Conservation (phyloP, 1,140 invertebrate genomes). For the Drosophila takahashii region DNA sequence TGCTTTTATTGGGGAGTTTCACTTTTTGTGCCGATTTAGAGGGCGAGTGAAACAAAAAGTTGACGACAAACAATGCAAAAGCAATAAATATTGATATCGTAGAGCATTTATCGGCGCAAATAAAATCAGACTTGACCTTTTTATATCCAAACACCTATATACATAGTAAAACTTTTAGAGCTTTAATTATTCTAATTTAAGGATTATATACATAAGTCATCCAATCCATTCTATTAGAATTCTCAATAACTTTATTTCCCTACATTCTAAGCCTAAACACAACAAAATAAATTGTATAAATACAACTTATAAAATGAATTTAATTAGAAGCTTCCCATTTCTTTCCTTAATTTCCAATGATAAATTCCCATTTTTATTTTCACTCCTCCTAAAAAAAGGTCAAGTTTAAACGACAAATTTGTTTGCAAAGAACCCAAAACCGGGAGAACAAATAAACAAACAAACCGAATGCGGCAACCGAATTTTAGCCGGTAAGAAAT, state of each 20-base stretch:
- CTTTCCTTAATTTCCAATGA: background rate
- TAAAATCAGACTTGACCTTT: too few species aligned
- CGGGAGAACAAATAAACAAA: constrained; percentile 32
- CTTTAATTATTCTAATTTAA: too few species aligned
- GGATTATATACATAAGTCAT: too few species aligned
- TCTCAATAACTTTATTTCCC: too few species aligned
- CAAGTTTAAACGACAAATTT: constrained; percentile 55
- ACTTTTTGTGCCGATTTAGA: background rate
- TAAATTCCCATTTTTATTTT: background rate
- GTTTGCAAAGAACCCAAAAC: constrained; percentile 38
- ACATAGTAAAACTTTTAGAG: too few species aligned
- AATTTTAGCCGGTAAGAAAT: constrained; percentile 50
- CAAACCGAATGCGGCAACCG: constrained; percentile 35
- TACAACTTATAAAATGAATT: background rate
- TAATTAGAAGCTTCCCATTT: background rate
- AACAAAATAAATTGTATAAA: too few species aligned
- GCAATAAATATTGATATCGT: constrained; percentile 1
- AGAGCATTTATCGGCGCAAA: background rate
- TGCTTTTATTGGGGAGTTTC: constrained; percentile 1
- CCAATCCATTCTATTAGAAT: too few species aligned
- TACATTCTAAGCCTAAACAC: too few species aligned
- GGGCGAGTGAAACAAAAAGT: background rate
- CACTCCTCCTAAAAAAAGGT: constrained; percentile 24
- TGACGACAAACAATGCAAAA: background rate
- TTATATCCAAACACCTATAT: too few species aligned